Evolutionary conservation across 2,113 vertebrate genomes (phyloP).

Genomic region (Phylloscopus whistleri): DNA sequence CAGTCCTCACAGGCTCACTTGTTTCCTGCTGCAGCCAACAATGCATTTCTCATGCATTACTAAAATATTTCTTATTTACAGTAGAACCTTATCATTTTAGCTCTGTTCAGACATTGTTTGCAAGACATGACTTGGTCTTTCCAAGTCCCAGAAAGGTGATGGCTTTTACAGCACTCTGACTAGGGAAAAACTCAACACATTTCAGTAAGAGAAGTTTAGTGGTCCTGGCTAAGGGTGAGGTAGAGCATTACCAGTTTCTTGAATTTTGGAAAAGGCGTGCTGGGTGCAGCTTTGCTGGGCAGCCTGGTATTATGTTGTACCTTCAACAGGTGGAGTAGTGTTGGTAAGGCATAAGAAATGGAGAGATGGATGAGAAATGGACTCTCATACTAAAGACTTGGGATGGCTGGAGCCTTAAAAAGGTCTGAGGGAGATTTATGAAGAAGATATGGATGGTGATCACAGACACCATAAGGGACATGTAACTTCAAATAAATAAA

Average conservation of each 20-base stretch:
- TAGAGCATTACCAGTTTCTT: not conserved
- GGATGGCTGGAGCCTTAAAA: not conserved
- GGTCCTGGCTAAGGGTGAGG: not conserved
- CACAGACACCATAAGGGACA: not conserved
- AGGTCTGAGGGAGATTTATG: not conserved
- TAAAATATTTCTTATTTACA: not conserved
- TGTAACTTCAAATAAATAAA: not conserved
- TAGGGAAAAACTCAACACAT: not conserved
- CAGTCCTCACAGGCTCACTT: not conserved
- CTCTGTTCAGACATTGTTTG: not conserved
- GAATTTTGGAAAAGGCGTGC: accelerated
- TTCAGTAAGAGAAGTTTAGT: not conserved
- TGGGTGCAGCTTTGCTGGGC: not conserved
- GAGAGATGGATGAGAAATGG: not conserved
- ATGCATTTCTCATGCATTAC: not conserved
- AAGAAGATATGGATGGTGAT: not conserved
- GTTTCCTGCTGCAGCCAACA: not conserved
- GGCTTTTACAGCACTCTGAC: not conserved
- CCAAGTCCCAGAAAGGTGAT: not conserved
- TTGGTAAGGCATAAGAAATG: not conserved
- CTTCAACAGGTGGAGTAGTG: not conserved
- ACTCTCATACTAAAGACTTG: not conserved
- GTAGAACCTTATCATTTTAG: not conserved
- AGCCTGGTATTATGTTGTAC: not conserved
- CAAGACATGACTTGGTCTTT: not conserved